Evolutionary conservation across 2,797 vertebrate species (phyloP).

Genomic region (Acanthurus leucopareius): DNA sequence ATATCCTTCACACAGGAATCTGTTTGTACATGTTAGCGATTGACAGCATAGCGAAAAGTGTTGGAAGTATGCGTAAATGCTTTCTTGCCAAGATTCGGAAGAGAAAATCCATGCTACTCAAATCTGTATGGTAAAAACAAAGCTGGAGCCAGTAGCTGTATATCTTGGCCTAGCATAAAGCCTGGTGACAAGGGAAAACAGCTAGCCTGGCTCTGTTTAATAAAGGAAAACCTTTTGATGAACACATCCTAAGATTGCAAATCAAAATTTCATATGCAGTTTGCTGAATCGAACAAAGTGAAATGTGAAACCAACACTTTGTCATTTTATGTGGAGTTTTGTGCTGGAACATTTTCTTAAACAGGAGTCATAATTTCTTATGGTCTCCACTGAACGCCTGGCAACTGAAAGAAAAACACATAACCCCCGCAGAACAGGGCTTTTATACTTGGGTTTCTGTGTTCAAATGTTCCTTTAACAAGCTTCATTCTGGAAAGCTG

Average conservation of each 20-base stretch:
- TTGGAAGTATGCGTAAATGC: too few relatives aligned
- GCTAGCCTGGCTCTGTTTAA: neutral
- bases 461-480: conserved; percentile 21
- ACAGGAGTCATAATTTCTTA: neutral
- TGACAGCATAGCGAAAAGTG: too few relatives aligned
- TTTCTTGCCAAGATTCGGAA: too few relatives aligned
- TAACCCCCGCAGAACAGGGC: too few relatives aligned
- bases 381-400: neutral
- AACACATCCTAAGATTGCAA: neutral
- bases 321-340: conserved; percentile 1
- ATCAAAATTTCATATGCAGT: neutral
- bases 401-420: neutral
- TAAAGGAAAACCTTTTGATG: neutral
- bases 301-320: neutral
- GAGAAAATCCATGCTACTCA: neutral
- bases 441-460: neutral
- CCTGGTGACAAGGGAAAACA: neutral
- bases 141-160: neutral
- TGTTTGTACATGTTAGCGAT: too few relatives aligned
- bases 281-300: neutral
- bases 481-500: conserved; percentile 9
- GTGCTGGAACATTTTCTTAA: neutral
- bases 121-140: neutral
- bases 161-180: neutral
- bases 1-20: neutral